These are phyloP conservation scores for Uria aalge DNA, from an alignment of 2,113 vertebrate genomes.

Conservation along the genomic window DNA sequence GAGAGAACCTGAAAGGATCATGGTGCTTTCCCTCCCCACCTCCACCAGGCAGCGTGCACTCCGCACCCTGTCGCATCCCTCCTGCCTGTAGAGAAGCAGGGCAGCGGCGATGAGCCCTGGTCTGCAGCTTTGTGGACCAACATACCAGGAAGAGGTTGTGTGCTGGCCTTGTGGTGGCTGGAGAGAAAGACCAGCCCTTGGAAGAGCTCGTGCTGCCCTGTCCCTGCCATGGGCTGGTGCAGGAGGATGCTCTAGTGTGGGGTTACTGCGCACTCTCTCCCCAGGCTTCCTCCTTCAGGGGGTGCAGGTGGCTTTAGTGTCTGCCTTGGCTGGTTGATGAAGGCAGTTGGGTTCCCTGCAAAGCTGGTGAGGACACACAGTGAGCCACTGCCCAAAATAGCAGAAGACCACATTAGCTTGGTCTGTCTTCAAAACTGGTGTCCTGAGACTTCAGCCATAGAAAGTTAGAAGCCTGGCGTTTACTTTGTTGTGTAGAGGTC, in stretches of 20 bases:
- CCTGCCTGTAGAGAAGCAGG: neutral
- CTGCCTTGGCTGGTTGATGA: neutral
- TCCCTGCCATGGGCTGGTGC: neutral
- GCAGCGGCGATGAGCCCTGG: neutral
- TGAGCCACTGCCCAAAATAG: neutral
- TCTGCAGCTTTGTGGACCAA: neutral
- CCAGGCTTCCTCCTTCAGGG: neutral
- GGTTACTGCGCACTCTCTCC: neutral
- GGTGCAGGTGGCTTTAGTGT: fast-evolving
- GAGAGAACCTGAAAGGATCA: neutral
- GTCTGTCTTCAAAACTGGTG: neutral
- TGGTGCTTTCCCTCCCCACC: neutral
- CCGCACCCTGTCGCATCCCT: neutral
- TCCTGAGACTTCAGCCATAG: neutral
- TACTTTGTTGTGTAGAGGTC: neutral
- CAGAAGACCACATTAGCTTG: neutral
- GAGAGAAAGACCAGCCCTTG: neutral
- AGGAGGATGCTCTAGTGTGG: fast-evolving
- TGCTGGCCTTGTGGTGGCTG: neutral
- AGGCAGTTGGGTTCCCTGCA: neutral
- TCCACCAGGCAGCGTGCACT: neutral
- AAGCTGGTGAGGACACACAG: neutral
- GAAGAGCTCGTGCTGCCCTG: neutral
- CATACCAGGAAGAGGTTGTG: neutral
- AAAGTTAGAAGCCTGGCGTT: neutral